Conservation (phyloP, 2,888 invertebrate species). For the Oscheius sp. region DNA sequence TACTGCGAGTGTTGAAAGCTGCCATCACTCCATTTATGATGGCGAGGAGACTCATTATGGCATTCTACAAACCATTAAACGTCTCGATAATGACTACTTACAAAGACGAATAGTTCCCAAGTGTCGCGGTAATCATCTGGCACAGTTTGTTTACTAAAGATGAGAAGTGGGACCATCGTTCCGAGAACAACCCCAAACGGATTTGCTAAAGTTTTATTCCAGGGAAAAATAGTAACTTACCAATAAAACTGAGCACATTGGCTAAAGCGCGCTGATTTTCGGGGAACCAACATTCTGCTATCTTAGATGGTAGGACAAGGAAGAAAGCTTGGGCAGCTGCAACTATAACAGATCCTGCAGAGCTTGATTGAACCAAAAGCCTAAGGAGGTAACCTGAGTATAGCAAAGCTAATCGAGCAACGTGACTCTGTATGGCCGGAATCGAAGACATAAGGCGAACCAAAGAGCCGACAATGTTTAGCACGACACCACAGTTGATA, state of each 20-base stretch:
- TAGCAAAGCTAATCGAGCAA: constrained; percentile 39
- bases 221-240: constrained; percentile 37
- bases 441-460: constrained; percentile 47
- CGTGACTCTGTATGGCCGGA: constrained; percentile 38
- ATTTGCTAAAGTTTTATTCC: constrained; percentile 59
- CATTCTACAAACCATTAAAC: constrained; percentile 41
- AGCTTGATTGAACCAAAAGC: not conserved
- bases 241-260: constrained; percentile 69
- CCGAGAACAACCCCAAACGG: constrained; percentile 70
- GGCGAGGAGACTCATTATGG: constrained; percentile 47
- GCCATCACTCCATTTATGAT: constrained; percentile 46
- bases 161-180: constrained; percentile 59
- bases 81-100: constrained; percentile 25
- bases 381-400: constrained; percentile 35
- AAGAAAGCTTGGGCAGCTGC: constrained; percentile 70
- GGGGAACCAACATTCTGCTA: constrained; percentile 72
- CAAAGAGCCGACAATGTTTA: constrained; percentile 46
- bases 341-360: constrained; percentile 60
- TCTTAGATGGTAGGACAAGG: constrained; percentile 63
- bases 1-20: constrained; percentile 40
- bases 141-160: constrained; percentile 41
- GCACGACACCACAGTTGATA: constrained; percentile 47
- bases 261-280: constrained; percentile 70
- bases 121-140: constrained; percentile 1
- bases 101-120: constrained; percentile 47